phyloP scores from a whole-genome alignment of 1,140 invertebrate species.

The Orchestia grillus region DNA sequence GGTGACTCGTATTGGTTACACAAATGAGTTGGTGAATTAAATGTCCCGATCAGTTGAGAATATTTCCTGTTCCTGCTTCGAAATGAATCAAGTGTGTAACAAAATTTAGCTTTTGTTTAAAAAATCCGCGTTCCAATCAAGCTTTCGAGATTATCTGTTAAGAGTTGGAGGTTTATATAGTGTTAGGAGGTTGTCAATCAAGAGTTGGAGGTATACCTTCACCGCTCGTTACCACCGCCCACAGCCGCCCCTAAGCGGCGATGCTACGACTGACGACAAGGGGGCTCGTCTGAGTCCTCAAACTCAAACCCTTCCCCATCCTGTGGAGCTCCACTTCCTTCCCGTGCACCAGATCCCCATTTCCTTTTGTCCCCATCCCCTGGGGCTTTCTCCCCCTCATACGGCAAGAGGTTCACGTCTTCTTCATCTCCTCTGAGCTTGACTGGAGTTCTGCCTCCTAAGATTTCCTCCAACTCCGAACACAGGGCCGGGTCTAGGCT shows the following conservation, averaged over 20 bases:
- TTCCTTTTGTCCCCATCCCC: neutral
- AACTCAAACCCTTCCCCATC: constrained; percentile 11
- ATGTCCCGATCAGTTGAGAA: too few species aligned
- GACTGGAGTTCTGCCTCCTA: constrained; percentile 75
- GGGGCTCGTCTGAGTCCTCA: constrained; percentile 61
- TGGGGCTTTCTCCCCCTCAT: constrained; percentile 10
- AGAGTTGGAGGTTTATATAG: too few species aligned
- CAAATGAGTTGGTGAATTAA: too few species aligned
- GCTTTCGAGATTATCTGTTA: too few species aligned
- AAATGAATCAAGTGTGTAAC: too few species aligned
- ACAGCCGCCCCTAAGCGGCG: neutral
- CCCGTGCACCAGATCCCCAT: constrained; percentile 54
- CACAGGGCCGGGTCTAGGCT: constrained; percentile 81
- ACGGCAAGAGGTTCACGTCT: constrained; percentile 57
- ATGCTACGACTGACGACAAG: constrained; percentile 60
- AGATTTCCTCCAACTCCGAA: constrained; percentile 83
- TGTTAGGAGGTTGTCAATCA: too few species aligned
- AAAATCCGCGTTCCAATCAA: too few species aligned
- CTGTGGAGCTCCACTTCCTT: neutral
- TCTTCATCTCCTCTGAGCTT: constrained; percentile 60
- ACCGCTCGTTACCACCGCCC: neutral
- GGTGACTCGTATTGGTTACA: too few species aligned
- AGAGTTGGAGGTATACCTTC: too few species aligned
- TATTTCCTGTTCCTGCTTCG: too few species aligned
- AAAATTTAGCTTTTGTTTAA: too few species aligned